phyloP scores from a whole-genome alignment of 2,113 vertebrate genomes.

The Plecturocebus donacophilus region DNA sequence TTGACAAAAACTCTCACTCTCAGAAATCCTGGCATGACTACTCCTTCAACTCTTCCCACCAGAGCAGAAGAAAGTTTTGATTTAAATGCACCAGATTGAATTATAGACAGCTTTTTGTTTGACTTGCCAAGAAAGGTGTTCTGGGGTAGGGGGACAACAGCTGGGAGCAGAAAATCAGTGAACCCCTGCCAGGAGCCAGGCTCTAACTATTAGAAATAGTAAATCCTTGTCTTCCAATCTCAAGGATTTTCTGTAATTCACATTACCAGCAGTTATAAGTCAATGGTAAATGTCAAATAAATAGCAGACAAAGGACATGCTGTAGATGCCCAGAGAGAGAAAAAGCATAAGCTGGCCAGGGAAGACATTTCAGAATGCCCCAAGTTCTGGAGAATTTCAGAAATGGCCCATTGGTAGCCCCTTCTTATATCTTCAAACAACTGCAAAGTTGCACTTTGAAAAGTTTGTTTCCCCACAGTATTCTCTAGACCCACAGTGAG shows the following conservation, averaged over 20 bases:
- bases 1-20: neutral
- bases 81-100: neutral
- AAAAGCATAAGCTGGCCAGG: neutral
- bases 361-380: neutral
- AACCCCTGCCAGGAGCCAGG: neutral
- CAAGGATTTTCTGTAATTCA: neutral
- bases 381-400: neutral
- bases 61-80: neutral
- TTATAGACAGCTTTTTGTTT: neutral
- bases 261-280: neutral
- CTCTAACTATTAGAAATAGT: neutral
- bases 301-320: neutral
- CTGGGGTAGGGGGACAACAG: no score
- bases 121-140: neutral
- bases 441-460: neutral
- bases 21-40: neutral
- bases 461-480: neutral
- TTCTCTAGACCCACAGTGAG: neutral
- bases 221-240: neutral
- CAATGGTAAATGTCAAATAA: neutral
- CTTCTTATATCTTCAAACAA: neutral
- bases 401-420: neutral
- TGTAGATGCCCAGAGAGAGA: neutral
- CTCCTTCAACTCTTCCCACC: neutral
- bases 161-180: neutral